Evolutionary conservation across 2,888 invertebrate genomes (phyloP).

Genomic region (Onchidella celtica): DNA sequence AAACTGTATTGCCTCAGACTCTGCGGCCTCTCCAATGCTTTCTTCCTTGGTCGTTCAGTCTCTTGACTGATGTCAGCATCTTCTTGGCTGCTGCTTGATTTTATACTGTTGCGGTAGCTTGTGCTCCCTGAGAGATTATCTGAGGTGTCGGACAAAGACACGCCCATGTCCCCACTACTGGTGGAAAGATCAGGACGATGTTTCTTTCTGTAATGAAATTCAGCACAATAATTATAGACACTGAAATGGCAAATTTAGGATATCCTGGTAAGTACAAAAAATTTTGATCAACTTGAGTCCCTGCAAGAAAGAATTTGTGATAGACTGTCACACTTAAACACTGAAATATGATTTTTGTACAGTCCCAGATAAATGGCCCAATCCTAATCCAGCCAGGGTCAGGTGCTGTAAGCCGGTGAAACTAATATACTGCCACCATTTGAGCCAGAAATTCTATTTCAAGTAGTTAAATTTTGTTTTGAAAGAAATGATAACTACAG

Average conservation of each 20-base stretch:
- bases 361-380: no score
- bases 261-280: no score
- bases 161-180: background rate
- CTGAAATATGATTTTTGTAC: no score
- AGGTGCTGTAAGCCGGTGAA: no score
- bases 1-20: conserved; percentile 38
- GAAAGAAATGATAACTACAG: no score
- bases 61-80: background rate
- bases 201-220: conserved; percentile 19
- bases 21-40: background rate
- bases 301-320: no score
- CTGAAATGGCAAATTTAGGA: background rate
- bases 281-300: no score
- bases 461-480: no score
- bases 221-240: background rate
- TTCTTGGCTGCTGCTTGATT: conserved; percentile 24
- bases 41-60: background rate
- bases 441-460: no score
- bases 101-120: conserved; percentile 7
- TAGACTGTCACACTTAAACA: no score
- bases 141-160: conserved; percentile 23
- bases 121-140: background rate
- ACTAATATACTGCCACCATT: no score
- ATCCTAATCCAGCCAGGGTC: no score
- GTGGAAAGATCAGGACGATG: background rate